These are phyloP conservation scores for Pelobates fuscus DNA, from an alignment of 2,113 vertebrate species.

Conservation along the genomic window DNA sequence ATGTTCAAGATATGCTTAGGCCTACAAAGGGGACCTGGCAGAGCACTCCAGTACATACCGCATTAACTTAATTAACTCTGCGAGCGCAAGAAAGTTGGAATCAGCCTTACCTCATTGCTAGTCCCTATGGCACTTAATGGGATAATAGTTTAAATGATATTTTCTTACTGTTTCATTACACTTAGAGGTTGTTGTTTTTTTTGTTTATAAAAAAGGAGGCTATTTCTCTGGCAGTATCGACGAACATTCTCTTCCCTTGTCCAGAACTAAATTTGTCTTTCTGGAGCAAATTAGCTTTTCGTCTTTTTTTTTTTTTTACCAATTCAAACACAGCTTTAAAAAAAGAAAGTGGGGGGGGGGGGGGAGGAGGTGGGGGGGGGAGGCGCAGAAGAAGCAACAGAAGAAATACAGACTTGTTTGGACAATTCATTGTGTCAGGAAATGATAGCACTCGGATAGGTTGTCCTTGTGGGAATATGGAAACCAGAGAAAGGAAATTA, in stretches of 20 bases:
- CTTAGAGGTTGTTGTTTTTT: not conserved
- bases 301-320: slow-evolving; percentile 31
- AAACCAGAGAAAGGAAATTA: slow-evolving; percentile 55
- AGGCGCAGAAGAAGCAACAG: slow-evolving; percentile 26
- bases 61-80: not conserved
- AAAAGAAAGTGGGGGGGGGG: not conserved
- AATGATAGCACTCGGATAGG: slow-evolving; percentile 54
- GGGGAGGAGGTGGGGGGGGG: not conserved
- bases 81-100: not conserved
- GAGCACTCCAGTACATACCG: not conserved
- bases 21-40: not conserved
- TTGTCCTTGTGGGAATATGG: slow-evolving; percentile 55
- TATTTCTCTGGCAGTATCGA: not conserved
- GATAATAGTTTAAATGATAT: not conserved
- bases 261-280: not conserved
- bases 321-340: slow-evolving; percentile 55
- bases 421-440: slow-evolving; percentile 52
- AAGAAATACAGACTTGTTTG: slow-evolving; percentile 55
- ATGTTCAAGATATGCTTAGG: not conserved
- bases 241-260: not conserved
- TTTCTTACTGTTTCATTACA: not conserved
- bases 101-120: not conserved
- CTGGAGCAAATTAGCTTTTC: slow-evolving; percentile 14
- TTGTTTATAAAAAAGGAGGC: not conserved
- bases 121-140: not conserved